Evolutionary conservation across 2,888 invertebrate genomes (phyloP).

Genomic region (Ametastegia equiseti): DNA sequence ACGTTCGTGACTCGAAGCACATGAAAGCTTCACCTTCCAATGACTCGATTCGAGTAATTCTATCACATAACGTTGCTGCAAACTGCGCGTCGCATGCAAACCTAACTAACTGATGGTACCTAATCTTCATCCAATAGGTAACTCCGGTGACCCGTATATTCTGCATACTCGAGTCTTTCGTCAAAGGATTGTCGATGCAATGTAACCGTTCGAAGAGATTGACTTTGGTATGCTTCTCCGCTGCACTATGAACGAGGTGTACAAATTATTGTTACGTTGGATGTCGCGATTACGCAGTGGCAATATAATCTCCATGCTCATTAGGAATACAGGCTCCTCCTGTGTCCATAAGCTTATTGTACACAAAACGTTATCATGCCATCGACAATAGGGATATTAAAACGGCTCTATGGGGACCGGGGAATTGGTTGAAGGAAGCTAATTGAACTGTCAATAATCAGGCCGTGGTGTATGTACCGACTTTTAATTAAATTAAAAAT

Average conservation of each 20-base stretch:
- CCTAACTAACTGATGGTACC: not conserved
- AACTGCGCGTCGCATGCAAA: not conserved
- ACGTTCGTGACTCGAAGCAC: too few species aligned
- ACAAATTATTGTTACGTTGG: not conserved
- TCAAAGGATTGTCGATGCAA: constrained; percentile 2
- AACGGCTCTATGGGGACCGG: constrained; percentile 17
- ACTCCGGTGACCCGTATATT: constrained; percentile 24
- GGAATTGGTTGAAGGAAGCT: constrained; percentile 15
- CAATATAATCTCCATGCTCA: not conserved
- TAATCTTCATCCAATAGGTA: constrained; percentile 35
- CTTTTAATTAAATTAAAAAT: constrained; percentile 13
- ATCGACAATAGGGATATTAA: not conserved
- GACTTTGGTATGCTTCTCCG: not conserved
- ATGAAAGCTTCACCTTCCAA: not conserved
- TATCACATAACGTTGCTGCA: not conserved
- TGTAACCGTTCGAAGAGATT: not conserved
- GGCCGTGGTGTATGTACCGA: not conserved
- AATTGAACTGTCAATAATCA: constrained; percentile 30
- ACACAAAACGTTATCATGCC: not conserved
- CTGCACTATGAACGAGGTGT: not conserved
- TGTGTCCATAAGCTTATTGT: not conserved
- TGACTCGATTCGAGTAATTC: not conserved
- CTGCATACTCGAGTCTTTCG: constrained; percentile 20
- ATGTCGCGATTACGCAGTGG: not conserved
- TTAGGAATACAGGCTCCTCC: not conserved